Evolutionary conservation across 2,113 vertebrate species (phyloP), one percentile per base, ranked within the genome.

Genomic region (Phycodurus eques): DNA sequence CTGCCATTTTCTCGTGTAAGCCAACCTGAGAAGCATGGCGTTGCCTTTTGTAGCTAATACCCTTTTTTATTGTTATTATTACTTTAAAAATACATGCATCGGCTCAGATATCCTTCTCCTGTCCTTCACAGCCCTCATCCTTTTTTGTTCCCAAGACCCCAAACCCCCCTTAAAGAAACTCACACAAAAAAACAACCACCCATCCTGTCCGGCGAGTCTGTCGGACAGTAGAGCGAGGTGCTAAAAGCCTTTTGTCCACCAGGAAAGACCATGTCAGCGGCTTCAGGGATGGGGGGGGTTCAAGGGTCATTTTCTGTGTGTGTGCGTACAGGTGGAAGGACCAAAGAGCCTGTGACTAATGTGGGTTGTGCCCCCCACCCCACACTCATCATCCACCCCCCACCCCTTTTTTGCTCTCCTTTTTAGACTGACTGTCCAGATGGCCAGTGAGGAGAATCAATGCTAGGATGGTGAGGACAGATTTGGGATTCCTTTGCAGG

Each of bases 281-380:
- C 82, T 76, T 63, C 59, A 72, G 70, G 62, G 74, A 70, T 66
- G 12, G 5, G 8, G 71, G 46, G 85, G 76, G 79, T 67, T 70
- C 43, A 17, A 69, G 85, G 79, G 89, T 88, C 84, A 84, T 92
- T 92, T 91, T 83, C 69, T 71, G 62, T 76, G 74, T 80, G 63
- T 73, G 51, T 69, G 67, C 31, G 75, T 73, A 72, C 8, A 76
- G 83, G 93, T 92, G 92, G 89, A 77, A 78, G 87, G 72, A 87
- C 90, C 76, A 81, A 90, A 90, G 91, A 94, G 94, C 88, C 92
- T 95, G 93, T 96, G 95, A 96, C 94, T 95, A 95, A 95, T 92
- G 88, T 70, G 79, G 83, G 80, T 85, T 83, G 80, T 82, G 82
- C 70, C 80, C 84, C 75, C 49, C 27, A 75, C 73, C 73, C 80